phyloP scores from a whole-genome alignment of 2,888 invertebrate species.

The Hydriomena furcata region DNA sequence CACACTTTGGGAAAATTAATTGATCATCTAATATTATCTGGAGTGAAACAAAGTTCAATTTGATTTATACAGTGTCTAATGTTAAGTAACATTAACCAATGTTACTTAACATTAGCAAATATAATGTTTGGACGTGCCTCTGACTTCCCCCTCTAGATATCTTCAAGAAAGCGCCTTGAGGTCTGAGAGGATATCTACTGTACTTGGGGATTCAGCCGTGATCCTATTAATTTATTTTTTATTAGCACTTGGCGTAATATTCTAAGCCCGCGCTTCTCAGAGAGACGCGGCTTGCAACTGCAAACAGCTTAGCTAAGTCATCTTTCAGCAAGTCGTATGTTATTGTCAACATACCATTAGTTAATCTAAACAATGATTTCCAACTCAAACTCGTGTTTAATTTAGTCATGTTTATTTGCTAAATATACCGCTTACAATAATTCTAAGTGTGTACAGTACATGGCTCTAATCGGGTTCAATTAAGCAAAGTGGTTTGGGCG shows the following conservation, averaged over 20 bases:
- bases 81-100: too few relatives aligned
- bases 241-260: too few relatives aligned
- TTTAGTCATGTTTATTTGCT: conserved; percentile 30
- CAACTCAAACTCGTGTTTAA: conserved; percentile 21
- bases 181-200: too few relatives aligned
- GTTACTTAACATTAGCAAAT: too few relatives aligned
- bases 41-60: too few relatives aligned
- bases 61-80: too few relatives aligned
- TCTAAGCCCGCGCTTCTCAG: background rate
- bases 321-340: conserved; percentile 5
- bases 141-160: too few relatives aligned
- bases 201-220: too few relatives aligned
- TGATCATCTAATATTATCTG: background rate
- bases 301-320: background rate
- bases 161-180: too few relatives aligned
- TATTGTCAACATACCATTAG: conserved; percentile 20
- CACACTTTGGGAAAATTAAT: background rate
- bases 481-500: conserved; percentile 30
- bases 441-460: conserved; percentile 46
- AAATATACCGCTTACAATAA: conserved; percentile 43
- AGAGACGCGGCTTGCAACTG: conserved; percentile 1
- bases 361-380: conserved; percentile 26
- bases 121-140: too few relatives aligned
- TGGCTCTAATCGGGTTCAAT: conserved; percentile 37
- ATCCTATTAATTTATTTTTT: too few relatives aligned